phyloP scores from a whole-genome alignment of 37 sponge, comb jelly and placozoan genomes.

The Crambe crambe region DNA sequence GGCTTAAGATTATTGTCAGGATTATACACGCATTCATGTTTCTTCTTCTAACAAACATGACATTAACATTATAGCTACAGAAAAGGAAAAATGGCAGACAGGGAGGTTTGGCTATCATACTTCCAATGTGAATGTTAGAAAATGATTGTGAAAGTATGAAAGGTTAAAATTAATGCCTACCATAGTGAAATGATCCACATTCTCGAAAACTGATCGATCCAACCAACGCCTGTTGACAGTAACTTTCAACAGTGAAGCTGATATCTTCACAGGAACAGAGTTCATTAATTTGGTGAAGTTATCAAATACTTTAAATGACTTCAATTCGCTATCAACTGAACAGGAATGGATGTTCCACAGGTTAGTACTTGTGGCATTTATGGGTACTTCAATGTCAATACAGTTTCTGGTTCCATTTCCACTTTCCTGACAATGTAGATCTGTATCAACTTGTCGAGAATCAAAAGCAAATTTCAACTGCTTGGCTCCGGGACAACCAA shows the following conservation, averaged over 20 bases:
- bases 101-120: too few species aligned
- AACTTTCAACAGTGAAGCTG: conserved; percentile 18
- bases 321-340: conserved; percentile 13
- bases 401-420: not conserved
- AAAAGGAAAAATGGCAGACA: too few species aligned
- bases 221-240: conserved; percentile 25
- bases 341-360: conserved; percentile 20
- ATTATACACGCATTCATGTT: too few species aligned
- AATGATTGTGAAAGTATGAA: too few species aligned
- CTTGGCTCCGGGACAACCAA: not conserved
- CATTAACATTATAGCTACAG: too few species aligned
- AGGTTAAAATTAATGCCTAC: too few species aligned
- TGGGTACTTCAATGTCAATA: conserved; percentile 2
- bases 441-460: not conserved
- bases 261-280: not conserved
- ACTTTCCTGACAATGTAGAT: not conserved
- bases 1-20: too few species aligned
- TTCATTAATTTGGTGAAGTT: conserved; percentile 18
- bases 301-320: conserved; percentile 3
- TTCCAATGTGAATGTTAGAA: too few species aligned
- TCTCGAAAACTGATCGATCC: conserved; percentile 6
- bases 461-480: not conserved
- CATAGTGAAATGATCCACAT: conserved; percentile 13
- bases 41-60: too few species aligned
- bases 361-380: not conserved